phyloP scores from a whole-genome alignment of 2,888 invertebrate genomes.

The Parasteatoda lunata region DNA sequence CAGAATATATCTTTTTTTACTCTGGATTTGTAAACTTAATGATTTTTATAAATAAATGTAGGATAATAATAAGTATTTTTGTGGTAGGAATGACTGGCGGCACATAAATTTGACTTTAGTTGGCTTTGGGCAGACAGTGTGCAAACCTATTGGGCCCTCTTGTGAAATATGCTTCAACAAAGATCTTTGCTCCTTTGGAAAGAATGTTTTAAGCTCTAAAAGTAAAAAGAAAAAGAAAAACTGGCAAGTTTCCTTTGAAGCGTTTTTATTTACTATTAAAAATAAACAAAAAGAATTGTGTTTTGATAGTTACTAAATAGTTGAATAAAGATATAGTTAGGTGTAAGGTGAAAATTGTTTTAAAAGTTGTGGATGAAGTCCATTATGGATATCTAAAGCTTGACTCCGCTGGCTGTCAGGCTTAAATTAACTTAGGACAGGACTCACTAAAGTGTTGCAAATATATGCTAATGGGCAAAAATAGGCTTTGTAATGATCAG shows the following conservation, averaged over 20 bases:
- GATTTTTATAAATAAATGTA: background rate
- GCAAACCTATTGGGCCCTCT: constrained; percentile 86
- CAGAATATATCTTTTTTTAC: too few species aligned
- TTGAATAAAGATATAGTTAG: too few species aligned
- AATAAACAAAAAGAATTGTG: too few species aligned
- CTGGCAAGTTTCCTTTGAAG: background rate
- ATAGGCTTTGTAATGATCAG: too few species aligned
- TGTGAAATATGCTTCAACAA: constrained; percentile 90
- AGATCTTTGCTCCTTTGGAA: constrained; percentile 82
- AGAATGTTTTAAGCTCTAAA: constrained; percentile 10
- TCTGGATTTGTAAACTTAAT: background rate
- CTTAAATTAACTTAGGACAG: too few species aligned
- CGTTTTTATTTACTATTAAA: background rate
- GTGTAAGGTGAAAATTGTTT: too few species aligned
- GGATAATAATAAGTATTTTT: constrained; percentile 39
- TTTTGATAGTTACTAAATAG: too few species aligned
- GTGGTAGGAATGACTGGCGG: constrained; percentile 81
- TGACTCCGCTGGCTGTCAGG: too few species aligned
- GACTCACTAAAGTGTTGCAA: too few species aligned
- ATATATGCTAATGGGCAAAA: too few species aligned
- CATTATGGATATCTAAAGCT: too few species aligned
- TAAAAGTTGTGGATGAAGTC: too few species aligned
- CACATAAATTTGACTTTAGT: constrained; percentile 92
- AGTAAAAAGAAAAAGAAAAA: constrained; percentile 33
- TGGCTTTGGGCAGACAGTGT: constrained; percentile 97